phyloP scores from a whole-genome alignment of 2,113 vertebrate species.

The Chaenocephalus aceratus region DNA sequence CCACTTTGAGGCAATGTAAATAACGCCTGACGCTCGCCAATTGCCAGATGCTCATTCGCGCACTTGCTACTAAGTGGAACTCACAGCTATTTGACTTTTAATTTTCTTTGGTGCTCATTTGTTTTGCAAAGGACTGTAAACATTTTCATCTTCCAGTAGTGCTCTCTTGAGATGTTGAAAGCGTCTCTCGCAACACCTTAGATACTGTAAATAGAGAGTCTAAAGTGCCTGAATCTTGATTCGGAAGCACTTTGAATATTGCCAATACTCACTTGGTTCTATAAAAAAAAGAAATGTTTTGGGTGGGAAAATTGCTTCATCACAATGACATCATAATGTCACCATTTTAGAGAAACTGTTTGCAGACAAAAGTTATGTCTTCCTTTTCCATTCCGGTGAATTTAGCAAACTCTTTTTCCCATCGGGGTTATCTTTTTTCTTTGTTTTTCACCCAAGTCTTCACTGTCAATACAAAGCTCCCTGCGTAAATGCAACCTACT shows the following conservation, averaged over 20 bases:
- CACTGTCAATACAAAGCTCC: constrained; percentile 45
- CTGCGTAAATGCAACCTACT: constrained; percentile 54
- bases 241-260: constrained; percentile 47
- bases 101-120: constrained; percentile 65
- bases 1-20: constrained; percentile 74
- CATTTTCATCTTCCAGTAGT: constrained; percentile 52
- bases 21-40: constrained; percentile 58
- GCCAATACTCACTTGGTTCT: constrained; percentile 32
- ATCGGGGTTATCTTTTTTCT: constrained; percentile 1
- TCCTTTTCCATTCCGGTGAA: no score
- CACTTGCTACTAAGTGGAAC: constrained; percentile 63
- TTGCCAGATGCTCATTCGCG: constrained; percentile 59
- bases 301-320: no score
- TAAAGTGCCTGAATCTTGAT: constrained; percentile 38
- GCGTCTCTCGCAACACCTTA: constrained; percentile 31
- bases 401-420: constrained; percentile 45
- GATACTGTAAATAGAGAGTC: constrained; percentile 57
- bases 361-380: no score
- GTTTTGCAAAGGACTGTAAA: constrained; percentile 60
- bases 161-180: constrained; percentile 50
- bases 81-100: constrained; percentile 68
- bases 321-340: no score
- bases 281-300: background rate
- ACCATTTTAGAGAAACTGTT: no score
- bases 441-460: constrained; percentile 21